Base-by-base conservation (phyloP, 2,888 invertebrate species). In the Chromoteleia sp. region DNA sequence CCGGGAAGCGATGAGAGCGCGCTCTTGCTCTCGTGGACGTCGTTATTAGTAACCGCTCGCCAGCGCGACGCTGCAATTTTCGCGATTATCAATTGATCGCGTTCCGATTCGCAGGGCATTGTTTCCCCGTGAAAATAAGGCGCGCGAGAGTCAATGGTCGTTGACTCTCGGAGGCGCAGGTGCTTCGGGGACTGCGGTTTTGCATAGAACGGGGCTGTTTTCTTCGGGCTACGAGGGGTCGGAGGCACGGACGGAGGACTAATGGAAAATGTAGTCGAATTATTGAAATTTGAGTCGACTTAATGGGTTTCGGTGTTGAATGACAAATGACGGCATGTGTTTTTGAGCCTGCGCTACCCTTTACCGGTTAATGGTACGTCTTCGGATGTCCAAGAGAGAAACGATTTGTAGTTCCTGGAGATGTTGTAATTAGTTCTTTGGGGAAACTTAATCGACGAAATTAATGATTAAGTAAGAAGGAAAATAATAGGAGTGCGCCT, bases 1-100 rank as follows among this genome's bases (percentile, higher is more conserved):
- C 59, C 68, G 71, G 70, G 73, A 73, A 48, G 68, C 82, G 85
- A 36, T n/a, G 84, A 84, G 85, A 86, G 84, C 82, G 21, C 50
- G 84, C 61, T 85, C 84, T 84, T 85, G 84, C 86, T 75, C 56
- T 54, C 45, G 4, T 17, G 1, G 33, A 8, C 33, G 10, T 1
- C 33, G 33, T 33, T 33, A 8, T 33, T 33, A 8, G 25, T 25
- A 25, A 25, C 25, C 25, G 25, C 25, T 5, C 25, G 25, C 29
- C 8, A 4, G 25, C 10, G 33, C 2, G 17, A 45, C 19, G 10
- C 17, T 14, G 6, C 14, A 43, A 43, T 17, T 58, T 58, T 29
- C 21, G 10, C 8, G 12, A 30, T 30, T 52, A 12, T n/a, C 21
- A 12, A 25, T 50, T 25, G n/a, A n/a, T n/a, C n/a, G n/a, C n/a